Conservation (phyloP, 2,888 invertebrate genomes). For the Drosophila diplacantha region DNA sequence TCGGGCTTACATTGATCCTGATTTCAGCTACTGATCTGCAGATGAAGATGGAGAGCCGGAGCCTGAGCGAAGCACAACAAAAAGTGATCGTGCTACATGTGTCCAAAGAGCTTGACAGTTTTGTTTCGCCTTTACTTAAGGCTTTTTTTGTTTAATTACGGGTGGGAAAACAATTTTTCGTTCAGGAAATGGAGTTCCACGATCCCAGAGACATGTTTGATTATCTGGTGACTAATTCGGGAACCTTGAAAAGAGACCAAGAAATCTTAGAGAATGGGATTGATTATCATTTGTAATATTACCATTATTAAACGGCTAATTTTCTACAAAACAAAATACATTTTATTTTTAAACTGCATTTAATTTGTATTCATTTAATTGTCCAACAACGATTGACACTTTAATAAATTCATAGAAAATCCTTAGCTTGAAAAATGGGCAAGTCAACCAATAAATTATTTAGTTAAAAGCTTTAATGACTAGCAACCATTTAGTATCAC, state of each 20-base stretch:
- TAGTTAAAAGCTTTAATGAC: background rate
- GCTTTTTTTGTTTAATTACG: conserved; percentile 45
- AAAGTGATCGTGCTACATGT: conserved; percentile 70
- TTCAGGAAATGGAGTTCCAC: conserved; percentile 14
- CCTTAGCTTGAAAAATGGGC: too few relatives aligned
- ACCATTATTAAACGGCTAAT: too few relatives aligned
- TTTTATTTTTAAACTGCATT: background rate
- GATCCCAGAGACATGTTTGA: conserved; percentile 35
- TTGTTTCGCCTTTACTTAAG: conserved; percentile 55
- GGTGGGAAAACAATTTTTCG: conserved; percentile 39
- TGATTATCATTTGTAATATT: background rate
- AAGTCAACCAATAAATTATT: background rate
- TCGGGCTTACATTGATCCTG: conserved; percentile 68
- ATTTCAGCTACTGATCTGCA: conserved; percentile 66
- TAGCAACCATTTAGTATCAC: conserved; percentile 4
- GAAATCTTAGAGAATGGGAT: background rate
- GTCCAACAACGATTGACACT: background rate
- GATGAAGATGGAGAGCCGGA: conserved; percentile 37
- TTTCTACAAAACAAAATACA: background rate
- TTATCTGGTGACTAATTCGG: conserved; percentile 12
- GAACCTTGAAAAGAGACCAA: conserved; percentile 4
- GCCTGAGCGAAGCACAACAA: conserved; percentile 28
- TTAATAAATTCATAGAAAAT: background rate
- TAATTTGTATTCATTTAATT: background rate
- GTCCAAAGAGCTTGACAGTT: conserved; percentile 71